These are phyloP conservation scores for Parotia lawesii DNA, from an alignment of 2,113 vertebrate species.

Conservation along the genomic window DNA sequence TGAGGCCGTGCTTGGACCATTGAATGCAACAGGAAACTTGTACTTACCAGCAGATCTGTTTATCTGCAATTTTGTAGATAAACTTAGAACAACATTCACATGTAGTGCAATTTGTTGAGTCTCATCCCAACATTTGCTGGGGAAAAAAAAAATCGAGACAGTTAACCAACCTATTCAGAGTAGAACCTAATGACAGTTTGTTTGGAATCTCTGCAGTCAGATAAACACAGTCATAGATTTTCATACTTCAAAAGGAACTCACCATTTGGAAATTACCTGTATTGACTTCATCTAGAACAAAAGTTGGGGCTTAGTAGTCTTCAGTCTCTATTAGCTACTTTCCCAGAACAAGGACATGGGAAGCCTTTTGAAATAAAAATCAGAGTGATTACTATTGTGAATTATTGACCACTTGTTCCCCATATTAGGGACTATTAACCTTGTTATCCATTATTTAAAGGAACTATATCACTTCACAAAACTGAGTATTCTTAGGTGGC, in stretches of 20 bases:
- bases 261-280: neutral
- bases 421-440: neutral
- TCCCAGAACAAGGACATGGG: neutral
- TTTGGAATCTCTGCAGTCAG: neutral
- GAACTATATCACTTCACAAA: neutral
- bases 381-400: neutral
- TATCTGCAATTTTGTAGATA: neutral
- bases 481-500: neutral
- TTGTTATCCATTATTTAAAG: neutral
- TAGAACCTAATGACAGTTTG: neutral
- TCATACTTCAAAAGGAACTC: neutral
- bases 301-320: neutral
- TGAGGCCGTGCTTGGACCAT: neutral
- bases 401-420: neutral
- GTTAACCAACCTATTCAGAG: neutral
- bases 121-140: neutral
- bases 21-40: neutral
- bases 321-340: neutral
- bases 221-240: neutral
- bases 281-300: neutral
- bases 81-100: neutral
- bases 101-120: neutral
- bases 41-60: neutral
- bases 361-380: neutral
- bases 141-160: fast-evolving